phyloP scores from a whole-genome alignment of 2,888 invertebrate species.

The Dasysyrphus albostriatus region DNA sequence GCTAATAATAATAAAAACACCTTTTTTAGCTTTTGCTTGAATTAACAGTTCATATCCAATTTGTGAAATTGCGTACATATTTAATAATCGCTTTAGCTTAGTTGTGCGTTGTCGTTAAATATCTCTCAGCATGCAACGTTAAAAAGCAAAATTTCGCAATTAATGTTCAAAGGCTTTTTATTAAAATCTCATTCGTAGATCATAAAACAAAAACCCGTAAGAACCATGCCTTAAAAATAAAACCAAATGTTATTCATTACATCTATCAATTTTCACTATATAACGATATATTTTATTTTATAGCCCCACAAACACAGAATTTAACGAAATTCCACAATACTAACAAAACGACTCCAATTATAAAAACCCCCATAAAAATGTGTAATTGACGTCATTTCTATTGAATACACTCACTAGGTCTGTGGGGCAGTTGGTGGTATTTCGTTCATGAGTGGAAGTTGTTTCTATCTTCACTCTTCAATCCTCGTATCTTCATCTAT shows the following conservation, averaged over 20 bases:
- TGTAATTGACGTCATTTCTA: conserved; percentile 25
- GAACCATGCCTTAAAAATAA: not conserved
- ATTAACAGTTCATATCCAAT: conserved; percentile 4
- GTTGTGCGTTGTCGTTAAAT: not conserved
- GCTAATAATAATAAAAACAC: not conserved
- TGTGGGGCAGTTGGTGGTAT: not conserved
- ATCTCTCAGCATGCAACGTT: not conserved
- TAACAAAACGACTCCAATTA: conserved; percentile 15
- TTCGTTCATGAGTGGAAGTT: not conserved
- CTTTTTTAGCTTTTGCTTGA: not conserved
- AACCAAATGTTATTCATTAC: conserved; percentile 7
- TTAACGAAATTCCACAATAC: conserved; percentile 28
- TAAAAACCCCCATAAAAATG: not conserved
- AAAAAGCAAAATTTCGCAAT: not conserved
- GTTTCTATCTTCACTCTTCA: not conserved
- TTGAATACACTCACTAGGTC: conserved; percentile 6
- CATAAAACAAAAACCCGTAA: not conserved
- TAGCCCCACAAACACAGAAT: not conserved
- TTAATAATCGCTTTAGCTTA: not conserved
- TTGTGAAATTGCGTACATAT: conserved; percentile 19
- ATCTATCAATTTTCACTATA: not conserved
- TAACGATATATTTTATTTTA: not conserved
- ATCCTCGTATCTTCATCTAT: not conserved
- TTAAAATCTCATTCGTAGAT: not conserved
- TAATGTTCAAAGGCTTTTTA: not conserved